These are phyloP conservation scores for Gonatopus flavifemur DNA, from an alignment of 1,140 invertebrate genomes.

Conservation along the genomic window DNA sequence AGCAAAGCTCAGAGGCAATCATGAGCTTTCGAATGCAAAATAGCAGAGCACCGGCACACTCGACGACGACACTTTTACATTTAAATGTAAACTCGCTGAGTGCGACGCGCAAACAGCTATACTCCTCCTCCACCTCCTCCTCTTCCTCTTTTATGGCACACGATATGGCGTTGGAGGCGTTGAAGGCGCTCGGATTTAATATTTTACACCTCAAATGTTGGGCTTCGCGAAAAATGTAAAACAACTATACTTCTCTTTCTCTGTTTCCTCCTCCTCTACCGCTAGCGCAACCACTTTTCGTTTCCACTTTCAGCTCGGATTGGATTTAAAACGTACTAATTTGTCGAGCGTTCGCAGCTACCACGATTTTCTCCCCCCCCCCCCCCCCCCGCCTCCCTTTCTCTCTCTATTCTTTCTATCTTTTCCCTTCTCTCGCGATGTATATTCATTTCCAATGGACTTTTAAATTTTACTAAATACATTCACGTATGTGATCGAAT, in stretches of 20 bases:
- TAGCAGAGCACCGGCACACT: constrained; percentile 49
- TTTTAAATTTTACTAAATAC: too few species aligned
- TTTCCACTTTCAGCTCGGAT: constrained; percentile 42
- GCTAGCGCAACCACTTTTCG: neutral
- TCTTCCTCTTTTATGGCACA: constrained; percentile 9
- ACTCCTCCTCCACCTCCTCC: constrained; percentile 18
- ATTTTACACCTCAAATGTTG: constrained; percentile 59
- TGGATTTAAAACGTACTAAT: constrained; percentile 58
- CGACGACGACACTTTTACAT: constrained; percentile 60
- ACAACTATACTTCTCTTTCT: constrained; percentile 29
- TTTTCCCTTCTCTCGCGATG: too few species aligned
- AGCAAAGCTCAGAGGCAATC: constrained; percentile 60
- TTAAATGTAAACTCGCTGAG: constrained; percentile 60
- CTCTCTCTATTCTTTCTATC: constrained; percentile 11
- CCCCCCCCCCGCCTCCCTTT: constrained; percentile 26
- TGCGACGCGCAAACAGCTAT: constrained; percentile 34
- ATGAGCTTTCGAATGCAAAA: constrained; percentile 62
- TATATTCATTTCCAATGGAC: too few species aligned
- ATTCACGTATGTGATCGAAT: too few species aligned
- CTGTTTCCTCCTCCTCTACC: neutral
- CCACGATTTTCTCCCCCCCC: constrained; percentile 31
- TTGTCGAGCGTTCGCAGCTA: constrained; percentile 41
- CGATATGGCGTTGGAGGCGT: constrained; percentile 34
- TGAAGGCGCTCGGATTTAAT: constrained; percentile 52
- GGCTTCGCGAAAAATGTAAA: constrained; percentile 52